Base-by-base conservation (phyloP, 2,797 vertebrate species). In the Hippocampus kuda region DNA sequence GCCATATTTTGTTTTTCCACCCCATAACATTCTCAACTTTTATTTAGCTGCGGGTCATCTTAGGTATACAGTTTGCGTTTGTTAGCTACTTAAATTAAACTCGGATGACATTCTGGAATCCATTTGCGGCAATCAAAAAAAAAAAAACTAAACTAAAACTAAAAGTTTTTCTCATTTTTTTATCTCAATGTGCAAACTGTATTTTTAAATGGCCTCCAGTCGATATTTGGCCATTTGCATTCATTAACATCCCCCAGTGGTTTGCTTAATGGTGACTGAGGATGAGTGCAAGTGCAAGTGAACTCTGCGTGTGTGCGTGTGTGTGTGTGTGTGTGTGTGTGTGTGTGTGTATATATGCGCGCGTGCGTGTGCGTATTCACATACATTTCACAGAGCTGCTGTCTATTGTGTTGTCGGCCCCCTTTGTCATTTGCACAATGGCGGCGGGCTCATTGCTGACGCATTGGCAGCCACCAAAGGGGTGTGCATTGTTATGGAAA, bases 401-500 rank as follows among this genome's bases (percentile, higher is more conserved):
- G 56, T 83, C 66, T 81, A 74, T 83, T 83, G 70, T 84, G 74
- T 76, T 67, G 72, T 81, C 72, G 73, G 74, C 63, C 72, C 75
- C 75, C 82, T 20, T 84, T 84, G 81, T 85, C 84, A 78, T 67
- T 70, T 16, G 72, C 69, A 84, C 75, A 77, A 82, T 77, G 77
- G 74, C 62, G 73, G 11, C 42, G 20, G 22, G 46, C 27, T 76
- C 76, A 82, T 85, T 77, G 83, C 75, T 76, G 75, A 51, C 72
- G 77, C 81, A 83, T 78, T 77, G 79, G 70, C 63, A 12, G 73
- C 60, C 80, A 77, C 83, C 75, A 74, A 66, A 75, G 53, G 22
- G 82, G 78, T 72, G 77, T 46, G 18, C 18, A 78, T 87, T 88
- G 80, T 87, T 81, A 84, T 85, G 84, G 77, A 83, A 86, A 89